Base-by-base conservation (phyloP, 2,113 vertebrate species). In the Pedionomus torquatus region DNA sequence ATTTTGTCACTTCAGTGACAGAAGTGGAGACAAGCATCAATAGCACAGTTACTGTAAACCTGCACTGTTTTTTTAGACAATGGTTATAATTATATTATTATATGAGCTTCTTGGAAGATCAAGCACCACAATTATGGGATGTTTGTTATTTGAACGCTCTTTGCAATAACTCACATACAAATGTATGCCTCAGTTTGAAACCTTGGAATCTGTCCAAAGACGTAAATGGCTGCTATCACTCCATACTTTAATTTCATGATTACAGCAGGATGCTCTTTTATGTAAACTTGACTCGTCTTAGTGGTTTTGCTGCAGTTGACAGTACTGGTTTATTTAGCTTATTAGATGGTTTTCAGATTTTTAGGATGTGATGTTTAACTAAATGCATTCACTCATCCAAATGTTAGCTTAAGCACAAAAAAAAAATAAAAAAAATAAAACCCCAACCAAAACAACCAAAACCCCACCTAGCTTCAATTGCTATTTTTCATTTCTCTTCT, bases 41-140 rank as follows among this genome's bases (percentile, higher is more conserved):
- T 74, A 83, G 75, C 72, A 20, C 44, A 58, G 87, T 83, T 94
- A 60, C 46, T 78, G 52, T 83, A 91, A 95, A 85, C 63, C 65
- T 93, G 37, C 25, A 35, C 80, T 93, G 39, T 37, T 81, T 68
- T 91, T 66, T 76, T 54, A 87, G 41, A 58, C 84, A 90, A 70
- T 80, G 46, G 64, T 80, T 92, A 46, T 95, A 90, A 93, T 88
- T 90, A 95, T 9, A 96, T 82, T n/a, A n/a, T n/a, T n/a, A 66
- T 85, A 83, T 0, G 4, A 93, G 58, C 70, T 60, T 79, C 70
- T 91, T 87, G 78, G 89, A 74, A 83, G 71, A 83, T 69, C 1
- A 5, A 91, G 51, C 66, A 57, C 54, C 14, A 48, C 70, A 93
- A 77, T 85, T 94, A 95, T 37, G 63, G 49, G 64, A 55, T 90